Percentiles rank a stretch among this genome's conserved stretches.
Conservation (phyloP, 2,113 vertebrate species). For the Podarcis raffonei region DNA sequence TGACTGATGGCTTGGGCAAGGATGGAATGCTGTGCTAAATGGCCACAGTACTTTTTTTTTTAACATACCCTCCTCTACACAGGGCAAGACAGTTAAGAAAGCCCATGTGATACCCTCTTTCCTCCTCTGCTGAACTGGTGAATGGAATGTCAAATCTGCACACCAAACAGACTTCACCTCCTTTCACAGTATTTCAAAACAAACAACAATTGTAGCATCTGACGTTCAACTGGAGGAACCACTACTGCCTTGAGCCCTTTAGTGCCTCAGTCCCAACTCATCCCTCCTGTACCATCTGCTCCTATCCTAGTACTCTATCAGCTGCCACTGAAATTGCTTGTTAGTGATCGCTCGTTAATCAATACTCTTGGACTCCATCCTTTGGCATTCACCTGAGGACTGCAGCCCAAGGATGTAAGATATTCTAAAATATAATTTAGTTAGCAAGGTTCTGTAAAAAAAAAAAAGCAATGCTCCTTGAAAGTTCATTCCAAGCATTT, state of each 20-base stretch:
- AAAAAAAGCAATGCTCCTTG: slow-evolving; percentile 14
- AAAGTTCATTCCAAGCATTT: slow-evolving; percentile 24
- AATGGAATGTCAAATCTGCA: neutral
- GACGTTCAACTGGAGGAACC: neutral
- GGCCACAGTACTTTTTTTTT: neutral
- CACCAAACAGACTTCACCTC: neutral
- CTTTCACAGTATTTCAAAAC: neutral
- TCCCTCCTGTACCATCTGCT: neutral
- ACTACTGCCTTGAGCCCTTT: no score
- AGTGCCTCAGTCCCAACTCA: neutral
- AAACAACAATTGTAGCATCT: neutral
- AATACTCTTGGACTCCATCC: neutral
- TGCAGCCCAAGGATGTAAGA: neutral
- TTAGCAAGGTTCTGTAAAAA: neutral
- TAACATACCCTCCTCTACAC: neutral
- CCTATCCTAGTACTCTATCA: neutral
- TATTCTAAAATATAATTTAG: slow-evolving; percentile 23
- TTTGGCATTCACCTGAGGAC: neutral
- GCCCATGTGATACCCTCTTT: neutral
- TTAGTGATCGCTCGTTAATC: no score
- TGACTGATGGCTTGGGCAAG: neutral
- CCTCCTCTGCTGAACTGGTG: neutral
- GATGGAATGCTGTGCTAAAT: no score
- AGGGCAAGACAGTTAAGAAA: neutral
- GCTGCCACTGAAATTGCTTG: neutral